Evolutionary conservation across 2,797 vertebrate species (phyloP), one percentile per base, ranked within the genome.

Genomic region (Ptychadena robeensis): DNA sequence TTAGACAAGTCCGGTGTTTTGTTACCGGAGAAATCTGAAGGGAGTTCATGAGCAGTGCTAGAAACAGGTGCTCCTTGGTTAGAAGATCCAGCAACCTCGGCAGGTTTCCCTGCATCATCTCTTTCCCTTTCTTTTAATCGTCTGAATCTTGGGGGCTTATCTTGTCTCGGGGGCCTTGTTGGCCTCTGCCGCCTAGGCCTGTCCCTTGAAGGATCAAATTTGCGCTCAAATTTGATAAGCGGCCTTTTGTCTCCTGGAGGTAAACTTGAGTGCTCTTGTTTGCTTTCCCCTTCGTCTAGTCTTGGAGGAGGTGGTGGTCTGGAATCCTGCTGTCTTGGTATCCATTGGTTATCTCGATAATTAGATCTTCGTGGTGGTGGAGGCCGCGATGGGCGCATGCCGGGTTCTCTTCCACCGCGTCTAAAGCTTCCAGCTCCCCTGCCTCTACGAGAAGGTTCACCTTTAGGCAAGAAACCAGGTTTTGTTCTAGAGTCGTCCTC

Each of bases 1-100:
- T 99, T 99, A 70, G 98, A 99, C 85, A 99, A 88, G 86, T 99
- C 98, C 0, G 98, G 98, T 0, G 98, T 99, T 87, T 99, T 99
- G 83, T 94, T 98, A 81, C 97, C 97, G 0, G 94, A 95, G 82
- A 96, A 92, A 68, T 96, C 93, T 38, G 93, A 87, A 30, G 92
- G 87, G 57, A 93, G 86, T 77, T 92, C 90, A 82, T 73, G 91
- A 87, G 90, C 89, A 25, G 76, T 79, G 79, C 81, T 90, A 64
- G 4, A 90, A 64, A 88, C 84, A 3, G 90, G 74, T 63, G 87
- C 83, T 73, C 35, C 90, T n/a, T 90, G 72, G 0, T 88, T 89
- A 44, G 91, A 89, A 32, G 82, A 86, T 35, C 85, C 72, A 59
- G 87, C 80, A 0, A 44, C 85, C 68, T 94, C 93, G 38, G 28